Conservation (phyloP, 2,797 vertebrate genomes). For the Gadopsis marmoratus region DNA sequence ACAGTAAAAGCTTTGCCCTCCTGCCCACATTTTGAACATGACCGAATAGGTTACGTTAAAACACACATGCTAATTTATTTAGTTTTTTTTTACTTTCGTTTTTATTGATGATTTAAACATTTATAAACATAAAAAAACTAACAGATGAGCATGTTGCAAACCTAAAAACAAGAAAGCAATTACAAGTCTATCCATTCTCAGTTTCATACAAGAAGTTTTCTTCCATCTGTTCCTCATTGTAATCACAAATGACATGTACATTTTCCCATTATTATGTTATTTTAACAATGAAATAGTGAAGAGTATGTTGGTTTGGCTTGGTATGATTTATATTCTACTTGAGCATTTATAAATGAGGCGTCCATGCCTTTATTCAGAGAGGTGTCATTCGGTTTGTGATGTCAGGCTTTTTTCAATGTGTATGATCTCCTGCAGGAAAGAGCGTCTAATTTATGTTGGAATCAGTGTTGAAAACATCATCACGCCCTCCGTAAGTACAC, state of each 20-base stretch:
- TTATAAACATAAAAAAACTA: too few relatives aligned
- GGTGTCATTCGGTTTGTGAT: background rate
- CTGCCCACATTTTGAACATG: background rate
- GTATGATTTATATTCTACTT: background rate
- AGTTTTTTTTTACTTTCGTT: too few relatives aligned
- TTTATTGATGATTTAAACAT: too few relatives aligned
- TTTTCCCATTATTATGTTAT: background rate
- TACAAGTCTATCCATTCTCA: too few relatives aligned
- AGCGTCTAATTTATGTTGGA: slow-evolving; percentile 96
- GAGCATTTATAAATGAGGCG: background rate
- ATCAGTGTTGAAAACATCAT: slow-evolving; percentile 99
- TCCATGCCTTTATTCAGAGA: background rate
- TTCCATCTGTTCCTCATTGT: too few relatives aligned
- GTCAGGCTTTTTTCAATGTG: background rate
- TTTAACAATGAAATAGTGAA: background rate
- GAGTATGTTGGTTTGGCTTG: background rate
- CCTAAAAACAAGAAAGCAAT: too few relatives aligned
- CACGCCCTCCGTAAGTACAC: slow-evolving; percentile 89
- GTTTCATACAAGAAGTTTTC: too few relatives aligned
- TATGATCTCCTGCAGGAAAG: slow-evolving; percentile 83
- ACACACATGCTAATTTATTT: background rate
- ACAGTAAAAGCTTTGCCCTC: background rate
- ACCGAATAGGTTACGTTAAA: background rate
- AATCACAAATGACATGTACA: too few relatives aligned
- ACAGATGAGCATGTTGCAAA: too few relatives aligned